Evolutionary conservation across 2,888 invertebrate species (phyloP).

Genomic region (Emmelina monodactyla): DNA sequence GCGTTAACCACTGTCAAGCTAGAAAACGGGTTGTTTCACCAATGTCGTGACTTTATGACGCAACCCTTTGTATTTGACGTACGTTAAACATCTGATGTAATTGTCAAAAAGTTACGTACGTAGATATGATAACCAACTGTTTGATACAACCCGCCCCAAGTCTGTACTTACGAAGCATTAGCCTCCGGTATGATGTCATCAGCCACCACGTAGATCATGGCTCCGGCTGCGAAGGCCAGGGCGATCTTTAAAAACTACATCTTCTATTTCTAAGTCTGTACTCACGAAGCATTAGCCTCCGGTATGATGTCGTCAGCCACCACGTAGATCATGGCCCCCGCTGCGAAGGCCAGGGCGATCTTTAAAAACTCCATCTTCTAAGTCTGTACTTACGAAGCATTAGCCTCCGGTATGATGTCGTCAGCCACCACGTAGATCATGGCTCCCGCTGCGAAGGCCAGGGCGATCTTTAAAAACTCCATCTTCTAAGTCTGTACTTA

Average conservation of each 20-base stretch:
- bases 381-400: slow-evolving; percentile 26
- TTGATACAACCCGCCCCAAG: too few relatives aligned
- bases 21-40: too few relatives aligned
- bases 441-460: not conserved
- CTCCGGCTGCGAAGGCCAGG: slow-evolving; percentile 95
- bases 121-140: too few relatives aligned
- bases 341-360: not conserved
- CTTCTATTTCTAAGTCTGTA: too few relatives aligned
- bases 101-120: too few relatives aligned
- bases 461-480: too few relatives aligned
- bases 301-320: slow-evolving; percentile 90
- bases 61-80: too few relatives aligned
- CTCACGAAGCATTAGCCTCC: slow-evolving; percentile 71
- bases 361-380: not conserved
- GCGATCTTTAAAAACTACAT: too few relatives aligned
- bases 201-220: slow-evolving; percentile 98
- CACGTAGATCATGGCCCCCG: not conserved
- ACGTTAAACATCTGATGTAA: too few relatives aligned
- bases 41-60: too few relatives aligned
- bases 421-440: slow-evolving; percentile 70
- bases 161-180: slow-evolving; percentile 85
- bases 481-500: too few relatives aligned
- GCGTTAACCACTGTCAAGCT: too few relatives aligned
- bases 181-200: slow-evolving; percentile 99
- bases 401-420: slow-evolving; percentile 91